Conservation (phyloP, 1,140 invertebrate species). For the Philopotamus ludificatus region DNA sequence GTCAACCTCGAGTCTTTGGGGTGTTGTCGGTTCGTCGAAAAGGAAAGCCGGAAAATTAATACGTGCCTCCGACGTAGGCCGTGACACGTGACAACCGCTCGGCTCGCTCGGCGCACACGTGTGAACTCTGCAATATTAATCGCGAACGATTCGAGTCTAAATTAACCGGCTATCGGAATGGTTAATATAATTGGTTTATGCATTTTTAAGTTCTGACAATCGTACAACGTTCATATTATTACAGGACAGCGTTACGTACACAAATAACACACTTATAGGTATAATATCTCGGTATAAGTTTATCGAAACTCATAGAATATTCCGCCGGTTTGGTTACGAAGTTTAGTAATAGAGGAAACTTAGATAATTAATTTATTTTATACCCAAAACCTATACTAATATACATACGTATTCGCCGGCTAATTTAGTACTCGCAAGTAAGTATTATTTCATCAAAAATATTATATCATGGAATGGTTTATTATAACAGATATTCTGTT, state of each 20-base stretch:
- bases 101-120: slow-evolving; percentile 12
- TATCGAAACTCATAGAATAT: neutral
- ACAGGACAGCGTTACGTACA: too few species aligned
- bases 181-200: too few species aligned
- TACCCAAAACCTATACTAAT: neutral
- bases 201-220: too few species aligned
- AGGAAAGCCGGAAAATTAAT: neutral
- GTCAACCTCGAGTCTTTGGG: slow-evolving; percentile 6
- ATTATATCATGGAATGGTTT: too few species aligned
- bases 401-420: neutral
- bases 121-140: slow-evolving; percentile 11
- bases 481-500: neutral
- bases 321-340: neutral
- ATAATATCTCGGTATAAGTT: too few species aligned
- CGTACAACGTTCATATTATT: too few species aligned
- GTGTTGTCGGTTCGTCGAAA: neutral
- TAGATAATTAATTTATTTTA: neutral
- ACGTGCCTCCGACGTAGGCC: neutral
- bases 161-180: too few species aligned
- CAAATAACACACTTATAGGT: too few species aligned
- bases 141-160: too few species aligned
- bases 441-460: too few species aligned
- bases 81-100: slow-evolving; percentile 13
- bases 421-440: neutral
- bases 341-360: neutral